These are phyloP conservation scores for Craniophora ligustri DNA, from an alignment of 2,888 invertebrate genomes.

Conservation along the genomic window DNA sequence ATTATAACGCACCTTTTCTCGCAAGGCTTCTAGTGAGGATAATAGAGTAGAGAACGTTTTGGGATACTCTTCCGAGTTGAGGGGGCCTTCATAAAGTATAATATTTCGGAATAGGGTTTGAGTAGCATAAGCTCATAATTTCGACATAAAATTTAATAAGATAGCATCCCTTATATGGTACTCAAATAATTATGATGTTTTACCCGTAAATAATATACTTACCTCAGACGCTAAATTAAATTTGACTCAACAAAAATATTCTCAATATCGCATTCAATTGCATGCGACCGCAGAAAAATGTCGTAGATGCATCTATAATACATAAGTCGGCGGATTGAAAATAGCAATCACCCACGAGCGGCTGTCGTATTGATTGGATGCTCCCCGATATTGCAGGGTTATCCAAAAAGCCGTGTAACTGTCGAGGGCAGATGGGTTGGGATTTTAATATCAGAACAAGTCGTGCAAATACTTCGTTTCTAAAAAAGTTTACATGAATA, in stretches of 20 bases:
- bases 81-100: background rate
- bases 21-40: too few relatives aligned
- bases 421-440: conserved; percentile 45
- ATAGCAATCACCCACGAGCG: conserved; percentile 63
- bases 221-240: conserved; percentile 30
- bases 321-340: conserved; percentile 66
- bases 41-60: background rate
- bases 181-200: background rate
- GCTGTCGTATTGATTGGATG: conserved; percentile 63
- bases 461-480: conserved; percentile 25
- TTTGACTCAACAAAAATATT: conserved; percentile 27
- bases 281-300: conserved; percentile 51
- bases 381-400: conserved; percentile 55
- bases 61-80: background rate
- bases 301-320: conserved; percentile 45
- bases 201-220: conserved; percentile 23
- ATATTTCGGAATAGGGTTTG: background rate
- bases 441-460: conserved; percentile 40
- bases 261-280: conserved; percentile 36
- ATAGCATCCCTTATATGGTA: background rate
- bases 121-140: background rate
- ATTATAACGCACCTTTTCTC: conserved; percentile 1
- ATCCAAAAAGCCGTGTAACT: conserved; percentile 56
- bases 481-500: conserved; percentile 7
- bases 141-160: background rate